phyloP scores from a whole-genome alignment of 2,113 vertebrate genomes.

The Hiodon alosoides region DNA sequence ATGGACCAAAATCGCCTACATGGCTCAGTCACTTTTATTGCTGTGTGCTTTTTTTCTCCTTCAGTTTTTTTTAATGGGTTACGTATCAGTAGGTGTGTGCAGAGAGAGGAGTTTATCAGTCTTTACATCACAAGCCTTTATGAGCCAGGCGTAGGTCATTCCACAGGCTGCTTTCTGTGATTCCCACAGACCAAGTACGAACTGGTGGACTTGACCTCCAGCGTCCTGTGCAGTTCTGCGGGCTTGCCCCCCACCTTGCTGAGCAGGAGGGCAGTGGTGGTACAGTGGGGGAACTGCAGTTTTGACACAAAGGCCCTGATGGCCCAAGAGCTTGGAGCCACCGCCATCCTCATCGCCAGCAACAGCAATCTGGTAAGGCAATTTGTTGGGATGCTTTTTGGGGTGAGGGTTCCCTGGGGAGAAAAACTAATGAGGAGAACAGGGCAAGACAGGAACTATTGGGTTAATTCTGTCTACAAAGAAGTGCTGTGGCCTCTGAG shows the following conservation, averaged over 20 bases:
- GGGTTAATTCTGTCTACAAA: too few relatives aligned
- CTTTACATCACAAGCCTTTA: background rate
- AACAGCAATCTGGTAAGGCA: slow-evolving; percentile 61
- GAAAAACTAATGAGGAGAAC: background rate
- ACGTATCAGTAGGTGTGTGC: too few relatives aligned
- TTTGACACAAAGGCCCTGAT: slow-evolving; percentile 74
- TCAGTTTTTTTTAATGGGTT: background rate
- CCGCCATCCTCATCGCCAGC: slow-evolving; percentile 75
- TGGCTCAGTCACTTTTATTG: too few relatives aligned
- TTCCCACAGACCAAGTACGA: slow-evolving; percentile 51
- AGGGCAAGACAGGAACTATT: background rate
- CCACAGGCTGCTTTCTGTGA: slow-evolving; percentile 30
- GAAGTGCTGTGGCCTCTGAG: too few relatives aligned
- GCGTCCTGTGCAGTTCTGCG: slow-evolving; percentile 63
- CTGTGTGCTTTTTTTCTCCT: too few relatives aligned
- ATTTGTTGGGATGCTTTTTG: slow-evolving; percentile 14
- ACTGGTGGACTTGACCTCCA: slow-evolving; percentile 70
- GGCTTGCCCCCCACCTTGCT: slow-evolving; percentile 53
- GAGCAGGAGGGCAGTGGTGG: slow-evolving; percentile 71
- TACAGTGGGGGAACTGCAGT: slow-evolving; percentile 72
- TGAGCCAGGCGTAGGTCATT: slow-evolving; percentile 1
- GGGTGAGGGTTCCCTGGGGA: background rate
- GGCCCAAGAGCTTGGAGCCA: slow-evolving; percentile 69
- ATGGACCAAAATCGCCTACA: too few relatives aligned
- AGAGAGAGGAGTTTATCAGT: background rate